A percentile compares a stretch with the other conserved stretches of the same genome.
Evolutionary conservation across 2,888 invertebrate species (phyloP).

Genomic region (Cephus pygmeus): DNA sequence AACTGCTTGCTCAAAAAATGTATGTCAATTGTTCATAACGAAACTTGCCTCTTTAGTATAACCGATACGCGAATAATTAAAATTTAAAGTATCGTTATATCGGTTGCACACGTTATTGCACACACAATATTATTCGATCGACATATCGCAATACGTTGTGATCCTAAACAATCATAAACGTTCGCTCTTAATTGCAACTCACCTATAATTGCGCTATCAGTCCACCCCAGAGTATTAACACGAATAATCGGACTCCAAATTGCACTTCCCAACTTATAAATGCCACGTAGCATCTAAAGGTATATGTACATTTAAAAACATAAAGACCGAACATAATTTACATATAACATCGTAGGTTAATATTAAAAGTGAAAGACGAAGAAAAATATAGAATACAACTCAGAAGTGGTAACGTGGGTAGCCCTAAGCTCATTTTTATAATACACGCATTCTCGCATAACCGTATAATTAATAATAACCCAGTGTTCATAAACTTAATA

Average conservation of each 20-base stretch:
- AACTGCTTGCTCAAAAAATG: background rate
- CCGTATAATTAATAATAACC: background rate
- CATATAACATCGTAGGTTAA: slow-evolving; percentile 7
- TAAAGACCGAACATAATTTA: slow-evolving; percentile 16
- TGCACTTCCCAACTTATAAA: slow-evolving; percentile 55
- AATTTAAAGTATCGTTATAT: slow-evolving; percentile 17
- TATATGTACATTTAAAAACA: slow-evolving; percentile 25
- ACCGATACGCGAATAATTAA: background rate
- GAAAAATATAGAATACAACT: slow-evolving; percentile 24
- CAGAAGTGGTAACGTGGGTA: slow-evolving; percentile 33
- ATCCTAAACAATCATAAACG: slow-evolving; percentile 19
- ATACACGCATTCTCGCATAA: background rate
- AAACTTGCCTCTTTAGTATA: background rate
- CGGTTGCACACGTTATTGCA: slow-evolving; percentile 36
- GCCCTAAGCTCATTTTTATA: background rate
- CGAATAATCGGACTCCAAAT: slow-evolving; percentile 35
- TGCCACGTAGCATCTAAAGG: slow-evolving; percentile 29
- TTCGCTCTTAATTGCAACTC: slow-evolving; percentile 12
- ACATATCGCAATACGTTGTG: slow-evolving; percentile 13
- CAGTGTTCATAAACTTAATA: background rate
- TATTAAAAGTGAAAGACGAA: slow-evolving; percentile 10
- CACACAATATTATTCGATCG: slow-evolving; percentile 29
- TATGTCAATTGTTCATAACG: background rate
- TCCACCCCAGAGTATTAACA: slow-evolving; percentile 20
- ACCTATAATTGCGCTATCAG: slow-evolving; percentile 26